These are phyloP conservation scores for Ganaspis brasiliensis DNA, from an alignment of 2,888 invertebrate genomes.

Conservation along the genomic window DNA sequence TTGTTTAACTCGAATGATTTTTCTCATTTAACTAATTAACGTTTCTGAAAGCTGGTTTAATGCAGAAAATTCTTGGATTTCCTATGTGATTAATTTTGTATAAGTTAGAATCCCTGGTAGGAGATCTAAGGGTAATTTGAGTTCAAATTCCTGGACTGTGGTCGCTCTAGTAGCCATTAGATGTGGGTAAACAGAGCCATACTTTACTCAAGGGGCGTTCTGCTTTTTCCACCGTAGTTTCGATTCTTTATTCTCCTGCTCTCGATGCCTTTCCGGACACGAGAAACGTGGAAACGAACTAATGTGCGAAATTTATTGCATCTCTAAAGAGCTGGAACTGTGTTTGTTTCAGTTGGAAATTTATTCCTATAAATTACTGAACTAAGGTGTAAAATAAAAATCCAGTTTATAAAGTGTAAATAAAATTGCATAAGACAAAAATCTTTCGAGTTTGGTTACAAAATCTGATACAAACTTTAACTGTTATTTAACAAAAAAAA, in stretches of 20 bases:
- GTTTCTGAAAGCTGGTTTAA: not conserved
- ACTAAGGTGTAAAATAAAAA: slow-evolving; percentile 4
- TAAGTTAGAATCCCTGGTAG: not conserved
- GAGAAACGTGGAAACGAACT: slow-evolving; percentile 47
- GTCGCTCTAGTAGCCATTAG: slow-evolving; percentile 79
- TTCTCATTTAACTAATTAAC: no score
- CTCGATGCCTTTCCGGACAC: slow-evolving; percentile 58
- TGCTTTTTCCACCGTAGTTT: slow-evolving; percentile 75
- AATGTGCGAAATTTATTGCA: slow-evolving; percentile 30
- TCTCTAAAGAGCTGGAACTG: slow-evolving; percentile 24
- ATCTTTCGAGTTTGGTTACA: no score
- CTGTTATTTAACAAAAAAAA: no score
- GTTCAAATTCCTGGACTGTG: slow-evolving; percentile 67
- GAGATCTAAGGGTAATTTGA: slow-evolving; percentile 2
- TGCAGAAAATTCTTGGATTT: not conserved
- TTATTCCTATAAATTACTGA: slow-evolving; percentile 15
- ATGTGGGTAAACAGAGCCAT: slow-evolving; percentile 79
- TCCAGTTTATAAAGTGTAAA: no score
- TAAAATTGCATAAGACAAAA: no score
- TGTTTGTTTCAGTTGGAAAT: not conserved
- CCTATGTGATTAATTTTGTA: not conserved
- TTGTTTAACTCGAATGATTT: no score
- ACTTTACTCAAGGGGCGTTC: slow-evolving; percentile 78
- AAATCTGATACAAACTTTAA: no score
- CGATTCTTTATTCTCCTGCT: slow-evolving; percentile 71